Percentiles rank a stretch among this genome's conserved stretches.
These are phyloP conservation scores for Drosophila setifemur DNA, from an alignment of 1,140 invertebrate species.

Conservation along the genomic window DNA sequence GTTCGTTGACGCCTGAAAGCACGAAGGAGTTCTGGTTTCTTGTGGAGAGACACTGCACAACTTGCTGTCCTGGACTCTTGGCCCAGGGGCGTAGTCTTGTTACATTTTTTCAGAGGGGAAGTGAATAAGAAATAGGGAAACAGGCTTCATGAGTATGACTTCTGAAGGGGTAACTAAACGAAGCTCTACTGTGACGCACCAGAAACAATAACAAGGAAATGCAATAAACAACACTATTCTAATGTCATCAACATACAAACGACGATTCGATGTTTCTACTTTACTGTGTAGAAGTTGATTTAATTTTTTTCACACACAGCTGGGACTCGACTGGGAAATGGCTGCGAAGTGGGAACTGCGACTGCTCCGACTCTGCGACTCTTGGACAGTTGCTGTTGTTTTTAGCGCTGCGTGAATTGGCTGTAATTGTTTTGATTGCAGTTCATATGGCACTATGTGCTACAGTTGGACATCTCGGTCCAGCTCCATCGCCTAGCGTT, in stretches of 20 bases:
- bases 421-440: constrained; percentile 80
- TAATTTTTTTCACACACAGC: constrained; percentile 22
- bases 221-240: constrained; percentile 80
- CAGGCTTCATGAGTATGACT: not conserved
- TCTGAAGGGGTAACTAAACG: constrained; percentile 32
- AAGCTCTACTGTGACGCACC: not conserved
- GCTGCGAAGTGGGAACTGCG: constrained; percentile 8
- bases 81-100: not conserved
- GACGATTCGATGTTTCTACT: constrained; percentile 49
- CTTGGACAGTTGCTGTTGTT: constrained; percentile 42
- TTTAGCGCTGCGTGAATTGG: constrained; percentile 70
- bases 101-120: not conserved
- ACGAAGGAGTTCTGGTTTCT: constrained; percentile 47
- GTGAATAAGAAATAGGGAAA: not conserved
- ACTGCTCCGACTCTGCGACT: no score
- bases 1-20: constrained; percentile 72
- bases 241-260: constrained; percentile 71
- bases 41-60: constrained; percentile 13
- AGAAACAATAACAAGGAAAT: constrained; percentile 61
- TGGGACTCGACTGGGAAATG: constrained; percentile 19
- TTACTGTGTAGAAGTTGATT: constrained; percentile 42
- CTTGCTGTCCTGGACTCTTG: constrained; percentile 4
- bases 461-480: constrained; percentile 24
- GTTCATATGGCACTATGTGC: constrained; percentile 69
- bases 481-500: constrained; percentile 1